Conservation (phyloP, 2,888 invertebrate species). For the Diaperis boleti region DNA sequence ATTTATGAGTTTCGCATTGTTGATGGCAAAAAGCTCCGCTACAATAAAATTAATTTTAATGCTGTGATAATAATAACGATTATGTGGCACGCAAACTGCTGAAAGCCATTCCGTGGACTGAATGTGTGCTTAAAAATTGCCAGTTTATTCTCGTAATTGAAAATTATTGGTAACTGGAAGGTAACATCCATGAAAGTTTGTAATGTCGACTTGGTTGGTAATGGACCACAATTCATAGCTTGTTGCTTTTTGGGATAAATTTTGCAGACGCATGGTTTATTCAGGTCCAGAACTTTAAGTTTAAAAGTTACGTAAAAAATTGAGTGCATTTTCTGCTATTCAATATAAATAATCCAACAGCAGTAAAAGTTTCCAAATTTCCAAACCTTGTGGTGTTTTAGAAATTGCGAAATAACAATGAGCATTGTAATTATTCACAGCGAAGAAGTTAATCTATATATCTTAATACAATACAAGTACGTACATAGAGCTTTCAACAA, state of each 20-base stretch:
- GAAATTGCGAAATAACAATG: too few species aligned
- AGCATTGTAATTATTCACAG: too few species aligned
- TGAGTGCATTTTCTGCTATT: too few species aligned
- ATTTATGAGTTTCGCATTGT: constrained; percentile 52
- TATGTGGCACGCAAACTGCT: constrained; percentile 48
- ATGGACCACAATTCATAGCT: constrained; percentile 17
- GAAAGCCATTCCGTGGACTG: constrained; percentile 3
- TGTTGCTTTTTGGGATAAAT: constrained; percentile 11
- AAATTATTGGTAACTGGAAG: constrained; percentile 25
- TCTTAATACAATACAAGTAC: too few species aligned
- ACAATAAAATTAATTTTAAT: constrained; percentile 56
- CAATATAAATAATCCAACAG: too few species aligned
- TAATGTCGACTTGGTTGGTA: constrained; percentile 11
- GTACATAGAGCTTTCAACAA: too few species aligned
- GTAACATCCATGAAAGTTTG: constrained; percentile 3
- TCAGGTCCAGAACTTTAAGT: too few species aligned
- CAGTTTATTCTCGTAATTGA: constrained; percentile 30
- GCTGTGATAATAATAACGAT: constrained; percentile 52
- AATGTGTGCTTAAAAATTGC: constrained; percentile 32
- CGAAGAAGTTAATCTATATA: too few species aligned
- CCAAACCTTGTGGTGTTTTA: too few species aligned
- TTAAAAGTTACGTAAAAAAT: too few species aligned
- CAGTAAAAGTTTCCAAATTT: too few species aligned
- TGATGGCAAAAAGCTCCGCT: constrained; percentile 50
- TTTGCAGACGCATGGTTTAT: too few species aligned